Percentiles rank a stretch among this genome's conserved stretches.
Evolutionary conservation across 2,888 invertebrate genomes (phyloP).

Genomic region (Bombyx huttoni): DNA sequence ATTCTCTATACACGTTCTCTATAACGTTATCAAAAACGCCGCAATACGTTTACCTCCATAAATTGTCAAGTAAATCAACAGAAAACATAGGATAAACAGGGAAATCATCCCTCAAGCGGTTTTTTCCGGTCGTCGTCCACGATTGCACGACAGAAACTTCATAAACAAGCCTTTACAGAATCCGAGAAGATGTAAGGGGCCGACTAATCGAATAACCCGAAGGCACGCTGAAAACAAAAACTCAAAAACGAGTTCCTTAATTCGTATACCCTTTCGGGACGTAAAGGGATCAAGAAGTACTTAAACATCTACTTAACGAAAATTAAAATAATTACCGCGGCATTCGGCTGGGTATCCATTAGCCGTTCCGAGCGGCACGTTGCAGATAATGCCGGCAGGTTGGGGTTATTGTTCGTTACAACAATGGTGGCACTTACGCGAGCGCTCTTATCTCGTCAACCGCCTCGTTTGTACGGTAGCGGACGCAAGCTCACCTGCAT

Average conservation of each 20-base stretch:
- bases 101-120: neutral
- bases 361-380: conserved; percentile 32
- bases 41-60: too few relatives aligned
- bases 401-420: conserved; percentile 48
- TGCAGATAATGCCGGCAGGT: conserved; percentile 44
- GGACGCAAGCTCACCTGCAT: conserved; percentile 37
- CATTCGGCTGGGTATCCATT: conserved; percentile 45
- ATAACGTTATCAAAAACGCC: too few relatives aligned
- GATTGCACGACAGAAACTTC: neutral
- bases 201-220: conserved; percentile 13
- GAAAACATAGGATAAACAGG: neutral
- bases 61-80: neutral
- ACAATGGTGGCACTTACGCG: conserved; percentile 49
- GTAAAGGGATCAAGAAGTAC: conserved; percentile 39
- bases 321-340: conserved; percentile 53
- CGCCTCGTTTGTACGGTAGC: conserved; percentile 44
- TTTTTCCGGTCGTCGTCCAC: neutral
- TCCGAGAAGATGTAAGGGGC: conserved; percentile 3
- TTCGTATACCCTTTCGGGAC: conserved; percentile 26
- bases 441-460: conserved; percentile 49
- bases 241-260: conserved; percentile 22
- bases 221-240: conserved; percentile 12
- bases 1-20: too few relatives aligned
- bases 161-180: conserved; percentile 3
- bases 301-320: conserved; percentile 39